Evolutionary conservation across 2,113 vertebrate genomes (phyloP).

Genomic region (Phrynocephalus versicolor): DNA sequence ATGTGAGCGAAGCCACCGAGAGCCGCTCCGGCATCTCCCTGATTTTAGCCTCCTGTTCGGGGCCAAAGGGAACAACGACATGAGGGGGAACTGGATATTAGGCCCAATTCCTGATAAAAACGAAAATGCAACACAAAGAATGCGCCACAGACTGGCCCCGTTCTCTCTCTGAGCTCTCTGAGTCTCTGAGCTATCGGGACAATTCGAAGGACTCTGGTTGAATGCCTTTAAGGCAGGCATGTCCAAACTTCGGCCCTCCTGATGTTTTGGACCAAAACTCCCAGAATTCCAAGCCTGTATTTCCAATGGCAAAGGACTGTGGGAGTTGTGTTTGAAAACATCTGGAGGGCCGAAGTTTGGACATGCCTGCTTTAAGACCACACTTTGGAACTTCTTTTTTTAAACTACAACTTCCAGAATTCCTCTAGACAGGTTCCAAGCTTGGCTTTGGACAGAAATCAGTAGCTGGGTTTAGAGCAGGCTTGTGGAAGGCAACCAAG

Average conservation of each 20-base stretch:
- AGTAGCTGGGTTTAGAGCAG: not conserved
- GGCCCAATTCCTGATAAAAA: not conserved
- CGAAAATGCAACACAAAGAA: not conserved
- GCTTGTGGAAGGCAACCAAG: too few relatives aligned
- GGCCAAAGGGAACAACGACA: rapidly evolving
- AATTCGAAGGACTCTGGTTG: not conserved
- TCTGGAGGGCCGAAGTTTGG: too few relatives aligned
- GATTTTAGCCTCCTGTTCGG: not conserved
- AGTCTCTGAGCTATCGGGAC: not conserved
- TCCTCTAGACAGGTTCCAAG: too few relatives aligned
- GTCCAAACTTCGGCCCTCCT: too few relatives aligned
- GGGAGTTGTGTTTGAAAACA: too few relatives aligned
- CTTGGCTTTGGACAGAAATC: not conserved
- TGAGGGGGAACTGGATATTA: rapidly evolving
- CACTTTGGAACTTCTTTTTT: not conserved
- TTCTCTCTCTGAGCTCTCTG: too few relatives aligned
- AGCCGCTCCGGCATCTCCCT: constrained; percentile 20
- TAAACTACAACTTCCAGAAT: too few relatives aligned
- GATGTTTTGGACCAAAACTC: too few relatives aligned
- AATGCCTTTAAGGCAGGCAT: too few relatives aligned
- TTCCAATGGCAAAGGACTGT: too few relatives aligned
- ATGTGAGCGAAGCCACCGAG: not conserved
- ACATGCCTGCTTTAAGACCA: too few relatives aligned
- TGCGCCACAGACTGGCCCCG: rapidly evolving
- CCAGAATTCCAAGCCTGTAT: too few relatives aligned